phyloP scores from a whole-genome alignment of 2,113 vertebrate species.

The Phrynosoma blainvillii region DNA sequence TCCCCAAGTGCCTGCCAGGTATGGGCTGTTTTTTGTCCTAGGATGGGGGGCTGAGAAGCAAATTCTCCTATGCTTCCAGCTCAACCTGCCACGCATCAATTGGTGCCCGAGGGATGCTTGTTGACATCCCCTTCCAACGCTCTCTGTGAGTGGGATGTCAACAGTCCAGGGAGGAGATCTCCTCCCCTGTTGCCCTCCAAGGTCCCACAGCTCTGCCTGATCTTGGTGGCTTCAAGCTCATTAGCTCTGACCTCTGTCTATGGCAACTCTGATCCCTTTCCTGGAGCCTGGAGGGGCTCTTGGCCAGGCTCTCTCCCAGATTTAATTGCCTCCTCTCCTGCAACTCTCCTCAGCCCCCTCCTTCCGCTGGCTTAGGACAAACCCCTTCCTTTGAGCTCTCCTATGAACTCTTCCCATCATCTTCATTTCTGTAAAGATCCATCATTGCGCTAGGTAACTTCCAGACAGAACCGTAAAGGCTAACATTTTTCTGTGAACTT shows the following conservation, averaged over 20 bases:
- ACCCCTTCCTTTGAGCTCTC: not conserved
- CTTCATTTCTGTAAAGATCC: not conserved
- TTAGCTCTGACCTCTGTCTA: not conserved
- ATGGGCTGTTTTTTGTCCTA: not conserved
- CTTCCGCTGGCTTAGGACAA: not conserved
- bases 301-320: not conserved
- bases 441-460: not conserved
- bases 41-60: not conserved
- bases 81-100: not conserved
- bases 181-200: not conserved
- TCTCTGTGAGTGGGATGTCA: not conserved
- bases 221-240: too few species aligned
- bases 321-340: not conserved
- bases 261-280: not conserved
- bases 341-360: not conserved
- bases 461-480: too few species aligned
- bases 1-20: not conserved
- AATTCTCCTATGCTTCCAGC: not conserved
- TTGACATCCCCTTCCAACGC: not conserved
- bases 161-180: not conserved
- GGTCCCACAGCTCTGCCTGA: too few species aligned
- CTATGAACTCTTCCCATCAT: not conserved
- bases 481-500: too few species aligned
- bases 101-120: not conserved
- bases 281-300: too few species aligned